phyloP scores from a whole-genome alignment of 1,140 invertebrate species.

The Zaprionus ghesquierei region DNA sequence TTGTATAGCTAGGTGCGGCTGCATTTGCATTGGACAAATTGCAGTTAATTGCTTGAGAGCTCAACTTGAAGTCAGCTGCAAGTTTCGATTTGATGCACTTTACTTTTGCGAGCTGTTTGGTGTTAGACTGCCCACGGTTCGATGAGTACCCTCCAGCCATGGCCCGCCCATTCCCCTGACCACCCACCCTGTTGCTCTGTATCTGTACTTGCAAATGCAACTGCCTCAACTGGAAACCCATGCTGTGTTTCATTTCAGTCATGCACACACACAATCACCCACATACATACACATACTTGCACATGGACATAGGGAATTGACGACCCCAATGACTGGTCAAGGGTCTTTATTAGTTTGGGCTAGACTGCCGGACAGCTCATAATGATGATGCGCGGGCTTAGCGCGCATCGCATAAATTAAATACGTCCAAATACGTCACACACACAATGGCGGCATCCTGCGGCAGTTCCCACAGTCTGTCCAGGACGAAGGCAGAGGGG shows the following conservation, averaged over 20 bases:
- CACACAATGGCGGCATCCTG: neutral
- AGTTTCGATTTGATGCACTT: neutral
- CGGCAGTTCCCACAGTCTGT: neutral
- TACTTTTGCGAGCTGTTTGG: neutral
- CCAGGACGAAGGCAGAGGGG: neutral
- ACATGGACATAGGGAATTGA: neutral
- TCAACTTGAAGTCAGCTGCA: slow-evolving; percentile 9
- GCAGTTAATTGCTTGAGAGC: slow-evolving; percentile 69
- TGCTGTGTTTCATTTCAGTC: neutral
- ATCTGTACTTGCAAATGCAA: slow-evolving; percentile 1
- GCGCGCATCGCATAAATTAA: neutral
- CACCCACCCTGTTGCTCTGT: neutral
- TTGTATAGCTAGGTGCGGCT: neutral
- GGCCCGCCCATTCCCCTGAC: neutral
- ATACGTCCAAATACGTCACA: neutral
- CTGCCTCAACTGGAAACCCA: neutral
- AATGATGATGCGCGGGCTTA: slow-evolving; percentile 4
- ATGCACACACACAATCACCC: neutral
- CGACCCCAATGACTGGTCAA: neutral
- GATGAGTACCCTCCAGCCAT: neutral
- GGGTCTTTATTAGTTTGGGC: neutral
- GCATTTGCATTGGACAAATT: slow-evolving; percentile 54
- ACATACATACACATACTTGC: neutral
- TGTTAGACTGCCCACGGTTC: neutral
- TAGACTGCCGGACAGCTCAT: neutral